A percentile compares a stretch with the other conserved stretches of the same genome.
Conservation (phyloP, 2,113 vertebrate species). For the Campylomormyrus tamandua region DNA sequence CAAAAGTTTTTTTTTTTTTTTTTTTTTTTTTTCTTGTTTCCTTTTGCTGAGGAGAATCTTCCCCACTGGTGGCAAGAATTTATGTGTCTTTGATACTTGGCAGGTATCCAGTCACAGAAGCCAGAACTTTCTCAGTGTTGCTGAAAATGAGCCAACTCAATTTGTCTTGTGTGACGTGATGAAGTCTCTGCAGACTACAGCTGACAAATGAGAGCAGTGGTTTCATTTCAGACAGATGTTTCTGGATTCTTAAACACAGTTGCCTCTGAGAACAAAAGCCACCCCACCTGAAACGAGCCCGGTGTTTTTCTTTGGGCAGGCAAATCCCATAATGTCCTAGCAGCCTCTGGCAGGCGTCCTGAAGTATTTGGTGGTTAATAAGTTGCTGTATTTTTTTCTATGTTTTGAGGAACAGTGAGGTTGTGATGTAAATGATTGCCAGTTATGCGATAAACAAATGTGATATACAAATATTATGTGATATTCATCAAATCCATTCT, state of each 20-base stretch:
- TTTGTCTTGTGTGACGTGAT: constrained; percentile 5
- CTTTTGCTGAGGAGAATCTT: not conserved
- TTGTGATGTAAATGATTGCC: not conserved
- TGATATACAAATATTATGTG: not conserved
- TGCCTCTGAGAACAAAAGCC: not conserved
- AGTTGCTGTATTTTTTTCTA: not conserved
- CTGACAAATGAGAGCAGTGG: not conserved
- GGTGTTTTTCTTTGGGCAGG: not conserved
- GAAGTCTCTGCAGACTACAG: not conserved
- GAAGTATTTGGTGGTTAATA: not conserved
- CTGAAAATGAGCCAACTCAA: not conserved
- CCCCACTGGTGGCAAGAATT: not conserved
- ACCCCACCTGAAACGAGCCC: not conserved
- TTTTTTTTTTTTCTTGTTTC: not conserved
- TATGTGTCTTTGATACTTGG: not conserved
- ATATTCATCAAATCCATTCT: not conserved
- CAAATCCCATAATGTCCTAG: not conserved
- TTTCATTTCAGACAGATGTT: constrained; percentile 5
- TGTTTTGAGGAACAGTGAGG: not conserved
- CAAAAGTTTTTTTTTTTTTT: not conserved
- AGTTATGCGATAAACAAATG: not conserved
- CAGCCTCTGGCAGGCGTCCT: not conserved
- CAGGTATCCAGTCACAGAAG: not conserved
- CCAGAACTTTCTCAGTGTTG: not conserved
- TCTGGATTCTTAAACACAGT: not conserved